Evolutionary conservation across 1,140 invertebrate species (phyloP).

Genomic region (Laodelphax striatellus): DNA sequence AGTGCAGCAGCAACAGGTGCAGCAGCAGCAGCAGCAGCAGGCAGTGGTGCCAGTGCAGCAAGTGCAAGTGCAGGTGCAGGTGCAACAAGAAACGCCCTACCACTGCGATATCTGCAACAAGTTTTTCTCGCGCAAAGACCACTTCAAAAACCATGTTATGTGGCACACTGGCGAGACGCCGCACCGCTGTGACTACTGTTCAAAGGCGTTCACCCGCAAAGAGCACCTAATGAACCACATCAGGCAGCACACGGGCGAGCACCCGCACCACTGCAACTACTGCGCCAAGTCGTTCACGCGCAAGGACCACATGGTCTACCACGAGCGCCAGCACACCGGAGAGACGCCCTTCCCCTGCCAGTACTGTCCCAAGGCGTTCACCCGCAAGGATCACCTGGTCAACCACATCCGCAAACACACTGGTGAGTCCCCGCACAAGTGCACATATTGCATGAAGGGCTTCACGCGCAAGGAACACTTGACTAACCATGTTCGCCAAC

Average conservation of each 20-base stretch:
- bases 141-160: conserved; percentile 51
- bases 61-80: conserved; percentile 7
- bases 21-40: too few species aligned
- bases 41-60: background rate
- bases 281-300: conserved; percentile 73
- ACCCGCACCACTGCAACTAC: conserved; percentile 73
- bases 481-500: conserved; percentile 50
- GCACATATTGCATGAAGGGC: conserved; percentile 46
- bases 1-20: too few species aligned
- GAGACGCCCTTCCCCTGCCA: conserved; percentile 71
- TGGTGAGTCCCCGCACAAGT: conserved; percentile 43
- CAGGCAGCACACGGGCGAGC: conserved; percentile 67
- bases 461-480: conserved; percentile 54
- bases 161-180: conserved; percentile 61
- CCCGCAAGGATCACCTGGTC: conserved; percentile 68
- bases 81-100: conserved; percentile 48
- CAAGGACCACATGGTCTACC: conserved; percentile 70
- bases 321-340: conserved; percentile 70
- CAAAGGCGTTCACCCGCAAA: conserved; percentile 68
- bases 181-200: conserved; percentile 66
- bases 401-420: conserved; percentile 64
- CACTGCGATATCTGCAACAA: conserved; percentile 39
- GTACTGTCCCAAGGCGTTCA: conserved; percentile 73
- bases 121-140: conserved; percentile 57
- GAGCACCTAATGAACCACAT: conserved; percentile 71